phyloP scores from a whole-genome alignment of 2,113 vertebrate genomes.

The Hippocampus comes region DNA sequence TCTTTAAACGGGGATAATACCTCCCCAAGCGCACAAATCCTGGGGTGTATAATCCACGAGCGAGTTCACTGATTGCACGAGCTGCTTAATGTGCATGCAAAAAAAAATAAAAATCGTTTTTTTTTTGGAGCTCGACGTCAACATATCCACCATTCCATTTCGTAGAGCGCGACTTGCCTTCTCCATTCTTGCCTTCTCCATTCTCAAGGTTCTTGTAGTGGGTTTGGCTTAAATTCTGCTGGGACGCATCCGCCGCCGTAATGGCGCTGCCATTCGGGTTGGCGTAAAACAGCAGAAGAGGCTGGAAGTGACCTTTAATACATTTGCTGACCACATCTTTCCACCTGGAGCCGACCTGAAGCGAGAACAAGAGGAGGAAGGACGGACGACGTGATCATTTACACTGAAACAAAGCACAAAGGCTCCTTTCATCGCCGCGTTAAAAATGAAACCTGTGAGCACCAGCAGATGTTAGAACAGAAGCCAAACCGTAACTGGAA shows the following conservation, averaged over 20 bases:
- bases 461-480: background rate
- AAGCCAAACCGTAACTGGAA: background rate
- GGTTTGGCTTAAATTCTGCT: slow-evolving; percentile 73
- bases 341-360: slow-evolving; percentile 88
- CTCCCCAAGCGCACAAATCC: background rate
- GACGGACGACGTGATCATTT: background rate
- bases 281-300: slow-evolving; percentile 90
- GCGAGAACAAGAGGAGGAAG: background rate
- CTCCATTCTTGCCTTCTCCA: slow-evolving; percentile 43
- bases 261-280: slow-evolving; percentile 90
- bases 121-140: no score
- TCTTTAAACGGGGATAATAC: slow-evolving; percentile 1
- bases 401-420: background rate
- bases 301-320: slow-evolving; percentile 92
- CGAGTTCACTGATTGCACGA: background rate
- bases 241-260: slow-evolving; percentile 78
- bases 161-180: background rate
- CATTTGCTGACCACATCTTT: slow-evolving; percentile 94
- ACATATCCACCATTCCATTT: background rate
- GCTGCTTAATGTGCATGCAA: background rate
- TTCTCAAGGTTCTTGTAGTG: slow-evolving; percentile 72
- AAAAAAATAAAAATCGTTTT: background rate
- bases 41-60: background rate
- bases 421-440: background rate
- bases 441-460: background rate